Base-by-base conservation (phyloP, 2,888 invertebrate genomes). In the Tribolium freemani region DNA sequence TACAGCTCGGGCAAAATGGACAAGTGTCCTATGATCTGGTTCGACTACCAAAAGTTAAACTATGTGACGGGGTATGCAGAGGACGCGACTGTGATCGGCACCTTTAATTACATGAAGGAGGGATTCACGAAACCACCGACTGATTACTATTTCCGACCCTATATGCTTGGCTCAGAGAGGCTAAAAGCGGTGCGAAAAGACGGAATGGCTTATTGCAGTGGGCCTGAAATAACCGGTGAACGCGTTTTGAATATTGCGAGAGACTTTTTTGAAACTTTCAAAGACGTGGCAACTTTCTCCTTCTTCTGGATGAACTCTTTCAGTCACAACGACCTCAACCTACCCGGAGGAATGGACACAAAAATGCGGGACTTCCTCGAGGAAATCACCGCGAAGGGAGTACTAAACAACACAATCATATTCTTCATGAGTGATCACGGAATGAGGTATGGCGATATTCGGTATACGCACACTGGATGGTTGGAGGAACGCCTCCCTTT, bases 361-460 rank as follows among this genome's bases (percentile, higher is more conserved):
- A 88, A 90, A 67, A 83, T 93, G 61, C 87, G 89, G 50, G 85
- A 88, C 13, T 91, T 92, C 79, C 86, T 93, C 30, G 86, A 89
- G 71, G 87, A 89, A 30, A 84, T 94, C 53, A 86, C 88, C 0
- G 87, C 88, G n/a, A 88, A 89, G n/a, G 91, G 91, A 0, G 88
- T 91, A 3, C 82, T 92, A 58, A 89, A 91, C 48, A 91, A 91
- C 50, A 91, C 92, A 1, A 89, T 94, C 78, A 86, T 95, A 1
- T 87, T 94, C 67, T 92, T 94, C 76, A 87, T 94, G 64, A 94
- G 94, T 80, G 94, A 94, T 82, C 94, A 94, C 79, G 95, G 95
- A 0, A 89, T 94, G 81, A 88, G 94, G 4, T 94, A 92, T 82
- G 94, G 95, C 0, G 89, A 89, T 9, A 89, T 92, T 48, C 88